A percentile compares a stretch with the other conserved stretches of the same genome.
phyloP scores from a whole-genome alignment of 2,797 vertebrate species.

The Discoglossus pictus region DNA sequence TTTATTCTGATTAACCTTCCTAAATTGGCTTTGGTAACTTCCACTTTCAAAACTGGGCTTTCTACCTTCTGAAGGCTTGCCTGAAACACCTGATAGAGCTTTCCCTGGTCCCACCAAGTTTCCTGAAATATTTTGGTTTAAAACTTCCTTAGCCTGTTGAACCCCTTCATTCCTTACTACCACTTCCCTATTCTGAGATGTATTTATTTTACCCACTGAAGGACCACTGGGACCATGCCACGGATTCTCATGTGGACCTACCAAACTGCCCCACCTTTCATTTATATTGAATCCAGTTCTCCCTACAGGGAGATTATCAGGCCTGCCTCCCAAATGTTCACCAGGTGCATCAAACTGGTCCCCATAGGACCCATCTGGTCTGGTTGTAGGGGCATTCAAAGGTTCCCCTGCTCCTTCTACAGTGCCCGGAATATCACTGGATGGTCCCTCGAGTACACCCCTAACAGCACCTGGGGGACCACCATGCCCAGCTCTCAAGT shows the following conservation, averaged over 20 bases:
- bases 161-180: too few species aligned
- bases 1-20: background rate
- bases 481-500: background rate
- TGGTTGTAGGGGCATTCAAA: too few species aligned
- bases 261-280: background rate
- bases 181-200: too few species aligned
- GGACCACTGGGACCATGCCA: background rate
- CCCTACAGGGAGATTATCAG: background rate
- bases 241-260: background rate
- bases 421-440: too few species aligned
- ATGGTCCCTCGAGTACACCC: background rate
- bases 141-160: too few species aligned
- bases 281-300: background rate
- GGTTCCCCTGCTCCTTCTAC: too few species aligned
- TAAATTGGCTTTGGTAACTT: constrained; percentile 15
- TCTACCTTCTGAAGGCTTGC: background rate
- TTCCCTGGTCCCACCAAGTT: background rate
- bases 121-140: background rate
- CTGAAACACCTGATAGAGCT: background rate
- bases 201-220: too few species aligned
- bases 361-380: background rate
- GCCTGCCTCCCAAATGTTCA: background rate
- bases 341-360: background rate
- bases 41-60: background rate
- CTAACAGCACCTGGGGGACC: too few species aligned